Evolutionary conservation across 2,113 vertebrate genomes (phyloP).

Genomic region (Aphyosemion australe): DNA sequence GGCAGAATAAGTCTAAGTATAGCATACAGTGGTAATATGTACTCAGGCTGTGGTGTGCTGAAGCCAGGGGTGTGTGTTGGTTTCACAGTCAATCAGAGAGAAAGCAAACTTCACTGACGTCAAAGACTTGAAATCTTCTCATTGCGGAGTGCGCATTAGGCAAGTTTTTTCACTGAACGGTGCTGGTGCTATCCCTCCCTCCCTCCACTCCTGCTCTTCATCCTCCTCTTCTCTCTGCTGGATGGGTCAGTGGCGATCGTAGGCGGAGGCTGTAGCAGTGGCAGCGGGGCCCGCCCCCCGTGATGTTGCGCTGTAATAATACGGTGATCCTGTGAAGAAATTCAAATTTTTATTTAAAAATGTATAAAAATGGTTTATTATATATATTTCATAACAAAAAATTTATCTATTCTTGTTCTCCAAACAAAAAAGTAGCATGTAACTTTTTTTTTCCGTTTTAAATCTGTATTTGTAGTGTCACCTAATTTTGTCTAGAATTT

Average conservation of each 20-base stretch:
- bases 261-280: conserved; percentile 87
- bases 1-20: conserved; percentile 6
- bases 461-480: no score
- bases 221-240: conserved; percentile 36
- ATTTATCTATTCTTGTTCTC: no score
- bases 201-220: conserved; percentile 34
- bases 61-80: conserved; percentile 36
- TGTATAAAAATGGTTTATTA: no score
- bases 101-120: conserved; percentile 57
- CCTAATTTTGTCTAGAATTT: no score
- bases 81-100: conserved; percentile 38
- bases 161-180: conserved; percentile 53
- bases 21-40: conserved; percentile 7
- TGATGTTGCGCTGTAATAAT: conserved; percentile 94
- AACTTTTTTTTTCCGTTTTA: no score
- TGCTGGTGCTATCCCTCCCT: conserved; percentile 70
- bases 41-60: conserved; percentile 22
- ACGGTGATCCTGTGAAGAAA: conserved; percentile 87
- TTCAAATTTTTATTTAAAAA: neutral
- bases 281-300: conserved; percentile 88
- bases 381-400: no score
- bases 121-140: conserved; percentile 40
- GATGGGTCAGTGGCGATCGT: conserved; percentile 91
- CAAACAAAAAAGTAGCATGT: no score
- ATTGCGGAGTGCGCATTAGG: conserved; percentile 22